Percentiles rank a stretch among this genome's conserved stretches.
Conservation (phyloP, 2,113 vertebrate species). For the Pseudolaguvia tuberculata region DNA sequence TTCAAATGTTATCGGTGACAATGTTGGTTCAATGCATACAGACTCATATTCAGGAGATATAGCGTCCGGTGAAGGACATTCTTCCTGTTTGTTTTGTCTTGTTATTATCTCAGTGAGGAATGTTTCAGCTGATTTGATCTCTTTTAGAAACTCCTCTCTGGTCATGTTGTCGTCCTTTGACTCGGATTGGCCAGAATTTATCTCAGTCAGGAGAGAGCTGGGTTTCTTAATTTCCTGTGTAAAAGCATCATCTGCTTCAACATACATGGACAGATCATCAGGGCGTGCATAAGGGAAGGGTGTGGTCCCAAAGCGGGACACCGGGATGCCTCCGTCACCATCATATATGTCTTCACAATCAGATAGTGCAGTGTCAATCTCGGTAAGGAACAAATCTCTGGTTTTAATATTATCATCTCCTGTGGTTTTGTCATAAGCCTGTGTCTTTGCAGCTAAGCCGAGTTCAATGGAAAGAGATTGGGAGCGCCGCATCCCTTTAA, state of each 20-base stretch:
- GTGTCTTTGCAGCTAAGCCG: conserved; percentile 57
- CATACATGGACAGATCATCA: conserved; percentile 57
- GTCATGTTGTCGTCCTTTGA: conserved; percentile 61
- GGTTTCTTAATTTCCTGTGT: conserved; percentile 66
- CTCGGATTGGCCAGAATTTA: conserved; percentile 50
- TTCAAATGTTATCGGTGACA: conserved; percentile 67
- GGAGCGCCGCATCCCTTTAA: conserved; percentile 67
- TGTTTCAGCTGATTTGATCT: conserved; percentile 73
- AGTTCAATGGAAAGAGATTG: conserved; percentile 68
- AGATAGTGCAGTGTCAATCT: conserved; percentile 64
- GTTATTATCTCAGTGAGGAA: conserved; percentile 76
- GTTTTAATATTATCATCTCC: conserved; percentile 42
- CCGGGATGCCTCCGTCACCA: conserved; percentile 57
- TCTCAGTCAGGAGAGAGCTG: conserved; percentile 63
- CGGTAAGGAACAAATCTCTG: conserved; percentile 72
- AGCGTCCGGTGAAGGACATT: conserved; percentile 57
- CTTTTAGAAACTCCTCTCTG: conserved; percentile 69
- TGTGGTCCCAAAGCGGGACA: conserved; percentile 63
- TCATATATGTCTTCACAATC: conserved; percentile 54
- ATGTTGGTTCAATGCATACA: conserved; percentile 67
- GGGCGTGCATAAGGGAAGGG: conserved; percentile 56
- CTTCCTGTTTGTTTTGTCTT: conserved; percentile 61
- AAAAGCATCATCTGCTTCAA: conserved; percentile 62
- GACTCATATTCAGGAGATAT: conserved; percentile 72
- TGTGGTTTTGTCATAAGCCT: conserved; percentile 50